A percentile compares a stretch with the other conserved stretches of the same genome.
These are phyloP conservation scores for Rhyzopertha dominica DNA, from an alignment of 1,140 invertebrate species.

Conservation along the genomic window DNA sequence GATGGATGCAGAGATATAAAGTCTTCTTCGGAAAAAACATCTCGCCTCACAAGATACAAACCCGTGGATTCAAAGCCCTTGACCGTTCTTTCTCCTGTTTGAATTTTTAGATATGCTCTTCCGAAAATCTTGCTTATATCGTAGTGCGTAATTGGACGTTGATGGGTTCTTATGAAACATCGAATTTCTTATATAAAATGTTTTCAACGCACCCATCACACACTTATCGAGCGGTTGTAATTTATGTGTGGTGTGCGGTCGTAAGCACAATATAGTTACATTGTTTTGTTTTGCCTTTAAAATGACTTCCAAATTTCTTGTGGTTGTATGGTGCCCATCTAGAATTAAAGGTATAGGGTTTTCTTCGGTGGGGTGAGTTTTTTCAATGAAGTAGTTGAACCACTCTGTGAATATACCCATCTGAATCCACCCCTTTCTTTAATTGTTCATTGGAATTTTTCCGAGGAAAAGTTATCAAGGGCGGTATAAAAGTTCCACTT, in stretches of 20 bases:
- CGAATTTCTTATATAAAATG: slow-evolving; percentile 15
- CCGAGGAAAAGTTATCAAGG: too few relatives aligned
- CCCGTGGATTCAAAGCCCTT: too few relatives aligned
- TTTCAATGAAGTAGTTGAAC: slow-evolving; percentile 25
- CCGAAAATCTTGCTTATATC: too few relatives aligned
- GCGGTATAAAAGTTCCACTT: too few relatives aligned
- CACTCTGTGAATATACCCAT: slow-evolving; percentile 21
- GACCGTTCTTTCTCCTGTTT: too few relatives aligned
- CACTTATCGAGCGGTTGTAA: slow-evolving; percentile 38
- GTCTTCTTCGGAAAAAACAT: too few relatives aligned
- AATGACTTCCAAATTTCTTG: slow-evolving; percentile 23
- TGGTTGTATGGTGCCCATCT: slow-evolving; percentile 24
- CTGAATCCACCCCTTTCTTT: slow-evolving; percentile 26
- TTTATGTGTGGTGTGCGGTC: slow-evolving; percentile 35
- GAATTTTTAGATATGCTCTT: too few relatives aligned
- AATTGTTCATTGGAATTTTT: too few relatives aligned
- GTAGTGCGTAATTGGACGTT: too few relatives aligned
- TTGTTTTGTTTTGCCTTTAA: slow-evolving; percentile 16
- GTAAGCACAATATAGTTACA: slow-evolving; percentile 27
- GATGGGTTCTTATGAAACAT: too few relatives aligned
- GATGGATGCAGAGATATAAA: too few relatives aligned
- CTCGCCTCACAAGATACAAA: too few relatives aligned
- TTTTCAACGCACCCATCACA: slow-evolving; percentile 18
- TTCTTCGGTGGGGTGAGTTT: slow-evolving; percentile 13
- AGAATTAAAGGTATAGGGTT: slow-evolving; percentile 22